phyloP scores from a whole-genome alignment of 2,797 vertebrate species.

The Numenius phaeopus region DNA sequence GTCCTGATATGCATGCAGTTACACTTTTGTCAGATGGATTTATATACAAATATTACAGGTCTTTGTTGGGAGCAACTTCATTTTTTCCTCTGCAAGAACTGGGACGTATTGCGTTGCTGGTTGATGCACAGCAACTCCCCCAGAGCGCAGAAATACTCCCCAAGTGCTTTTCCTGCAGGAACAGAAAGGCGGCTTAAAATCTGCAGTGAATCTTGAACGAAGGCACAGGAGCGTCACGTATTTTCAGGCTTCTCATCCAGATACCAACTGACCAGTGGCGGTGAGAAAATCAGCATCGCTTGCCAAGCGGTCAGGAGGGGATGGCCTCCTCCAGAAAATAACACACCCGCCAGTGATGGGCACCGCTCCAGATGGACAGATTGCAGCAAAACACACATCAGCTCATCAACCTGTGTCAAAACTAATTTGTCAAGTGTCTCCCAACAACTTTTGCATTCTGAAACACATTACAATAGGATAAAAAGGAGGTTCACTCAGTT shows the following conservation, averaged over 20 bases:
- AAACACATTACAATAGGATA: background rate
- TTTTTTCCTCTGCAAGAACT: background rate
- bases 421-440: background rate
- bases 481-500: fast-evolving
- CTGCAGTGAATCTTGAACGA: fast-evolving
- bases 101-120: background rate
- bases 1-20: background rate
- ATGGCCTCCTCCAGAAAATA: background rate
- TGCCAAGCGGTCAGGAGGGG: background rate
- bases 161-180: background rate
- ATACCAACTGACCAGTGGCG: background rate
- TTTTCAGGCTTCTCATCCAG: background rate
- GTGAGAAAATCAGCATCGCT: background rate
- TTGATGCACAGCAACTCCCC: background rate
- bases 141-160: background rate
- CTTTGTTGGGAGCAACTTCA: background rate
- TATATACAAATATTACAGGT: background rate
- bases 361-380: background rate
- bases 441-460: background rate
- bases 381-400: background rate
- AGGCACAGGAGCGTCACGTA: fast-evolving
- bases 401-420: background rate
- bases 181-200: background rate
- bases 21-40: background rate
- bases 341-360: background rate